These are phyloP conservation scores for Phylloscopus trochilus DNA, from an alignment of 2,113 vertebrate genomes.

Conservation along the genomic window DNA sequence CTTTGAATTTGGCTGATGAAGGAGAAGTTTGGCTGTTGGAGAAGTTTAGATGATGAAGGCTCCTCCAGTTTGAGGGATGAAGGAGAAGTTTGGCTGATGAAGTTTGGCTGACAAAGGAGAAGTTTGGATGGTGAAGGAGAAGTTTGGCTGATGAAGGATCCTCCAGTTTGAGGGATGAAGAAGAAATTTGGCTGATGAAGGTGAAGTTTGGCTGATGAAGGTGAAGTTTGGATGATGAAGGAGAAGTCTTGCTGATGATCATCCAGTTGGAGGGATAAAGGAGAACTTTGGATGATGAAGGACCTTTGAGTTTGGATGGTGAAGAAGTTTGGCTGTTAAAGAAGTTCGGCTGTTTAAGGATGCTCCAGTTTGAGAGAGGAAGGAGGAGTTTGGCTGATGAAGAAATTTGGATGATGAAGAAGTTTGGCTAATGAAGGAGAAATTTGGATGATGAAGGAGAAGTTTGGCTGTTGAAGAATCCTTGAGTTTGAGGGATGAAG, in stretches of 20 bases:
- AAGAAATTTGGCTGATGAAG: no score
- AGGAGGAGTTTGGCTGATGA: not conserved
- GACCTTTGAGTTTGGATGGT: not conserved
- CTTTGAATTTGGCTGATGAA: not conserved
- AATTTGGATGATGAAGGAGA: not conserved
- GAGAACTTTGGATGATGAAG: not conserved
- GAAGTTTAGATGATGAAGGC: not conserved
- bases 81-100: not conserved
- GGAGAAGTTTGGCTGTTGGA: not conserved
- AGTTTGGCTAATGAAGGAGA: not conserved
- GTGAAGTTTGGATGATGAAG: not conserved
- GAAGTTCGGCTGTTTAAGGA: not conserved
- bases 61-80: not conserved
- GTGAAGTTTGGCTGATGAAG: no score
- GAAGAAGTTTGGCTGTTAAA: not conserved
- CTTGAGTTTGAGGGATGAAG: no score
- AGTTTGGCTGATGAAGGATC: not conserved
- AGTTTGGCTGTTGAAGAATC: not conserved
- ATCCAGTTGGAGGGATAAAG: no score
- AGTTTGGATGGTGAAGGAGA: not conserved
- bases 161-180: not conserved
- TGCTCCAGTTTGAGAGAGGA: no score
- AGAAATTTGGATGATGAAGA: not conserved
- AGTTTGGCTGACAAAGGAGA: no score
- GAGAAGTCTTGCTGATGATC: no score